Evolutionary conservation across 2,888 invertebrate species (phyloP).

Genomic region (Phortica magna): DNA sequence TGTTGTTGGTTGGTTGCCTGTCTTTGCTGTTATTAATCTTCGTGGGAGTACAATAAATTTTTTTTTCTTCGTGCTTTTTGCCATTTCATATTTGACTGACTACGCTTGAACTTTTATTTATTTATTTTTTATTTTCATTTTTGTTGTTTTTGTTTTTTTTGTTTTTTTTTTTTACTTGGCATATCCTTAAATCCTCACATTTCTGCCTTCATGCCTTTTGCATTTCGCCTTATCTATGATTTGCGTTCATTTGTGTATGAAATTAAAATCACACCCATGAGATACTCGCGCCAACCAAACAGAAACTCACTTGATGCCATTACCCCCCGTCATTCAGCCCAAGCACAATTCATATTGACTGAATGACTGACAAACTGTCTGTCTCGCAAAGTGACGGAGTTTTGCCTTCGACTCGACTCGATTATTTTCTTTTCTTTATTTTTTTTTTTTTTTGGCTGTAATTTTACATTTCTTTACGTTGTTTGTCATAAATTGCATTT

Average conservation of each 20-base stretch:
- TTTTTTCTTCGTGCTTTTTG: constrained; percentile 11
- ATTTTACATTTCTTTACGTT: no score
- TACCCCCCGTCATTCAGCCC: neutral
- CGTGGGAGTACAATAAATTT: constrained; percentile 64
- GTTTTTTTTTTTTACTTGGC: constrained; percentile 40
- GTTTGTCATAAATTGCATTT: no score
- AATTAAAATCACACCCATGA: constrained; percentile 79
- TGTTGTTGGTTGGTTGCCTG: constrained; percentile 36
- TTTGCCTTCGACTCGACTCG: neutral
- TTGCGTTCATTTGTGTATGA: constrained; percentile 77
- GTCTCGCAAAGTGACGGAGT: neutral
- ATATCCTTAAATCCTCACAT: constrained; percentile 4
- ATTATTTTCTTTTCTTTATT: neutral
- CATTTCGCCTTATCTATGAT: constrained; percentile 49
- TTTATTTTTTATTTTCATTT: constrained; percentile 44
- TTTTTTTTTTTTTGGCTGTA: neutral
- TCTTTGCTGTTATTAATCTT: constrained; percentile 70
- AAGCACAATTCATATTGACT: neutral
- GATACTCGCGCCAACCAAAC: constrained; percentile 53
- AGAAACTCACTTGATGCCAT: neutral
- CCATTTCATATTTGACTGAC: constrained; percentile 41
- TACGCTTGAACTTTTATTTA: constrained; percentile 20
- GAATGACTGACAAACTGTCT: neutral
- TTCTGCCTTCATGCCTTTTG: constrained; percentile 26
- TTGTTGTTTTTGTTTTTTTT: constrained; percentile 40